Evolutionary conservation across 2,113 vertebrate species (phyloP).

Genomic region (Cynoglossus semilaevis): DNA sequence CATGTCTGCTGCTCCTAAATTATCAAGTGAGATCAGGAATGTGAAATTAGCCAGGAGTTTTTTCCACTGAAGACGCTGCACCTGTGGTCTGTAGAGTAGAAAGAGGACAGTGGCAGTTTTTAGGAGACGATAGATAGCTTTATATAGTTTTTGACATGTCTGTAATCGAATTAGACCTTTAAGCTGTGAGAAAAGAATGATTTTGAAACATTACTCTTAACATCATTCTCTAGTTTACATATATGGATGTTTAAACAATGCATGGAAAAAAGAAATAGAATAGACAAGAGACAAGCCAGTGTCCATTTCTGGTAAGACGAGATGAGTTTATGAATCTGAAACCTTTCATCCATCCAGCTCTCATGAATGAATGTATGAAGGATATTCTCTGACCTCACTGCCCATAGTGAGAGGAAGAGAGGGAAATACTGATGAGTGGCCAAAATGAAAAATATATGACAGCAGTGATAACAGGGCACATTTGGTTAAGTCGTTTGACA

Average conservation of each 20-base stretch:
- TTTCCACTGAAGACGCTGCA: background rate
- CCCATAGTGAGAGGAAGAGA: slow-evolving; percentile 29
- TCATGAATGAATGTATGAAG: slow-evolving; percentile 66
- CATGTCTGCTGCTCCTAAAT: slow-evolving; percentile 11
- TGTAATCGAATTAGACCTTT: no score
- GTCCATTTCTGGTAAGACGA: slow-evolving; percentile 8
- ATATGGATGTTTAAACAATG: background rate
- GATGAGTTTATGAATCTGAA: slow-evolving; percentile 42
- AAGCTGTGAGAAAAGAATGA: background rate
- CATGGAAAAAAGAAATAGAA: slow-evolving; percentile 9
- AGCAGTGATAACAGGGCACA: slow-evolving; percentile 26
- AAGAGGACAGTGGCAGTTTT: no score
- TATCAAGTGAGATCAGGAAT: slow-evolving; percentile 18
- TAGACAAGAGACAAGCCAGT: slow-evolving; percentile 1
- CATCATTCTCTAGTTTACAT: background rate
- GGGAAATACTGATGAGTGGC: slow-evolving; percentile 16
- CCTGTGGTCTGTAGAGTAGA: no score
- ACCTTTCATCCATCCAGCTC: slow-evolving; percentile 37
- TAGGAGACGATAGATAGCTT: no score
- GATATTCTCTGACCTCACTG: slow-evolving; percentile 50
- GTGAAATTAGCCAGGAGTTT: slow-evolving; percentile 8
- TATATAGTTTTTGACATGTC: no score
- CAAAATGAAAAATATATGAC: slow-evolving; percentile 25
- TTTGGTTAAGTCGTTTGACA: background rate
- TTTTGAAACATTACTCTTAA: no score